A percentile compares a stretch with the other conserved stretches of the same genome.
Evolutionary conservation across 2,113 vertebrate genomes (phyloP).

Genomic region (Penelope pileata): DNA sequence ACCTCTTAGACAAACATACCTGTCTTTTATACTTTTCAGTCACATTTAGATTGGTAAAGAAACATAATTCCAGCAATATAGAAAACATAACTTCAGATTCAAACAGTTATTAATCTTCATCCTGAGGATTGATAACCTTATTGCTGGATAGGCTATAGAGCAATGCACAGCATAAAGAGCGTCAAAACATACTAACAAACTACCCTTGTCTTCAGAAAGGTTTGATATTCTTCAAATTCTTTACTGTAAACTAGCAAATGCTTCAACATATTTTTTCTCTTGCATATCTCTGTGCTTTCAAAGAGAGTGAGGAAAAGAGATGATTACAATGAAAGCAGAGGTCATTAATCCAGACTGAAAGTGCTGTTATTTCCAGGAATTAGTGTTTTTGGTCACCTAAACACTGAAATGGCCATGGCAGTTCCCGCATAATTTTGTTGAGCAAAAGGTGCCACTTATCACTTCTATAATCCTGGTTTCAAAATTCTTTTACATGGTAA

Average conservation of each 20-base stretch:
- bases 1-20: neutral
- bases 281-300: neutral
- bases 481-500: neutral
- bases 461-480: neutral
- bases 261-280: neutral
- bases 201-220: neutral
- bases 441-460: neutral
- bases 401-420: fast-evolving
- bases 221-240: neutral
- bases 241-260: neutral
- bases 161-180: neutral
- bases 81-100: neutral
- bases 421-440: neutral
- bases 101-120: neutral
- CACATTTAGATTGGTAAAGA: neutral
- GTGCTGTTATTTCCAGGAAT: neutral
- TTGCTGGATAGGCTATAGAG: neutral
- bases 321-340: neutral
- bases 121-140: neutral
- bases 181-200: neutral
- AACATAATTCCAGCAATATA: neutral
- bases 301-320: neutral
- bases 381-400: neutral
- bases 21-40: neutral
- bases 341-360: neutral